These are phyloP conservation scores for Promerops cafer DNA, from an alignment of 2,113 vertebrate genomes.

Conservation along the genomic window DNA sequence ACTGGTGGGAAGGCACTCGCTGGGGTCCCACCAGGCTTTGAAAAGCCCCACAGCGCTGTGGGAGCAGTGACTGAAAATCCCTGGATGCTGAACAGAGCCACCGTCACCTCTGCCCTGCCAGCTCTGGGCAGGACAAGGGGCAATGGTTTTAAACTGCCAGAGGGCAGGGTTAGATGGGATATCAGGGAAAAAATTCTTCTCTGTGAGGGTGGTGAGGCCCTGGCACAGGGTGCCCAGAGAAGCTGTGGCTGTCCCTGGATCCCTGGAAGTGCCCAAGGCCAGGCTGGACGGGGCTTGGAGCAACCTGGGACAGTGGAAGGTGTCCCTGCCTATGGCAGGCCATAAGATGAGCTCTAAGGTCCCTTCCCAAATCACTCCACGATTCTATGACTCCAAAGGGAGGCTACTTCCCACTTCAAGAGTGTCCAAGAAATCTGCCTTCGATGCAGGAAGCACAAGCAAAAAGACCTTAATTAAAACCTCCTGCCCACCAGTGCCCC, in stretches of 20 bases:
- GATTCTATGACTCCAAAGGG: not conserved
- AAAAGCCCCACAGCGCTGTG: rapidly evolving
- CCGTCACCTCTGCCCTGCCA: not conserved
- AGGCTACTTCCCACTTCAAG: not conserved
- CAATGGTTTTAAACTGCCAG: not conserved
- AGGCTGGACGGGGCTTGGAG: not conserved
- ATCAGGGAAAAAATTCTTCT: not conserved
- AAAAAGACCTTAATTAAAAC: not conserved
- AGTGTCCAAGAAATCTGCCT: no score
- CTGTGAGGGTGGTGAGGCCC: rapidly evolving
- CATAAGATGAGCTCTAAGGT: not conserved
- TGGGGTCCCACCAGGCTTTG: not conserved
- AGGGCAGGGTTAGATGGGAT: not conserved
- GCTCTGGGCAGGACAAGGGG: not conserved
- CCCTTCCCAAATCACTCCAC: not conserved
- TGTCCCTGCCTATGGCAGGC: not conserved
- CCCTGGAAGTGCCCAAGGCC: not conserved
- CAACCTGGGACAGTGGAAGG: rapidly evolving
- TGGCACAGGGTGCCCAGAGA: not conserved
- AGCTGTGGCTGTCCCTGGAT: not conserved
- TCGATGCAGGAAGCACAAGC: not conserved
- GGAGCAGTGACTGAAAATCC: not conserved
- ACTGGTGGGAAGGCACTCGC: rapidly evolving
- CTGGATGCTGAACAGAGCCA: not conserved
- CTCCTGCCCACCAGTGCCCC: rapidly evolving